Percentiles rank a stretch among this genome's conserved stretches.
These are phyloP conservation scores for Drosophila leontia DNA, from an alignment of 1,140 invertebrate species.

Conservation along the genomic window DNA sequence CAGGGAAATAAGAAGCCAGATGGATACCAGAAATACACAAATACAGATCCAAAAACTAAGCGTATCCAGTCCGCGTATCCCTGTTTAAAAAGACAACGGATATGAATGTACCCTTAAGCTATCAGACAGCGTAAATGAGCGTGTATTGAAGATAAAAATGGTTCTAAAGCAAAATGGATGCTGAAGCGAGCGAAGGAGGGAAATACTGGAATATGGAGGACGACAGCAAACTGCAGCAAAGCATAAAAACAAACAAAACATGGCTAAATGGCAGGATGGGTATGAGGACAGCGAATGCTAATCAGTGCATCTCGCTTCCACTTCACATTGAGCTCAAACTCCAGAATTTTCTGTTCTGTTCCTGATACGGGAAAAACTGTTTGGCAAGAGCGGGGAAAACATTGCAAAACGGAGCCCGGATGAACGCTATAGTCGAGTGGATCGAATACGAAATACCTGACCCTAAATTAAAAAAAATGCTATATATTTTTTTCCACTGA, in stretches of 20 bases:
- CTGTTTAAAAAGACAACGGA: slow-evolving; percentile 67
- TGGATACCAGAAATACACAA: slow-evolving; percentile 38
- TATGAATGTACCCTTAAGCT: slow-evolving; percentile 79
- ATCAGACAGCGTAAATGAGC: slow-evolving; percentile 82
- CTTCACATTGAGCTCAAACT: slow-evolving; percentile 41
- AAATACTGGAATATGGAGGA: slow-evolving; percentile 8
- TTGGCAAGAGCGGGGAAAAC: slow-evolving; percentile 39
- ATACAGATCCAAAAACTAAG: slow-evolving; percentile 35
- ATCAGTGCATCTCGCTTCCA: slow-evolving; percentile 12
- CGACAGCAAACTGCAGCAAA: slow-evolving; percentile 40
- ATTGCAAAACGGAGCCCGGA: slow-evolving; percentile 5
- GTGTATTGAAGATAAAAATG: slow-evolving; percentile 77
- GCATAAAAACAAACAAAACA: slow-evolving; percentile 74
- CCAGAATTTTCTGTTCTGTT: slow-evolving; percentile 45
- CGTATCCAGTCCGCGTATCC: slow-evolving; percentile 36
- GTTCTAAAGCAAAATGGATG: slow-evolving; percentile 40
- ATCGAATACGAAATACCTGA: slow-evolving; percentile 2
- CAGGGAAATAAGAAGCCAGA: slow-evolving; percentile 32
- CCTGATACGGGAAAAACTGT: slow-evolving; percentile 72
- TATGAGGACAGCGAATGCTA: slow-evolving; percentile 20
- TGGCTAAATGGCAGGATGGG: slow-evolving; percentile 69
- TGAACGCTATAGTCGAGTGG: neutral
- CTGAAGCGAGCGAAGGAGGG: slow-evolving; percentile 22
- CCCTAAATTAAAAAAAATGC: too few species aligned
- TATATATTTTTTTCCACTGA: neutral